Conservation (phyloP, 1,140 invertebrate species). For the Drosophila azteca region DNA sequence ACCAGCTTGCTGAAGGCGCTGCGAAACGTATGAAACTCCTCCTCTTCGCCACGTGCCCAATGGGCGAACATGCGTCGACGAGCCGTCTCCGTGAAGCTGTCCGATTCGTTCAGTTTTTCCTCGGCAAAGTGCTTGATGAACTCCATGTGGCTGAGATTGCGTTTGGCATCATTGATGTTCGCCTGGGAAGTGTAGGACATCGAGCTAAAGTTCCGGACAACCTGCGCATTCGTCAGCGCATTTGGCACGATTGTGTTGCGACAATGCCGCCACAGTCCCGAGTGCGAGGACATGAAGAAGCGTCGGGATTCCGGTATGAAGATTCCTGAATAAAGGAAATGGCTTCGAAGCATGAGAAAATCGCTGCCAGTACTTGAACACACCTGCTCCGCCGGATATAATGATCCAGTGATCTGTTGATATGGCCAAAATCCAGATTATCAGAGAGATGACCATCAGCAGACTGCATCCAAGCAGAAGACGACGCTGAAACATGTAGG, state of each 20-base stretch:
- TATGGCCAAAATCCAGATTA: conserved; percentile 90
- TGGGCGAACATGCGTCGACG: conserved; percentile 80
- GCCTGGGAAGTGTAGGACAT: conserved; percentile 66
- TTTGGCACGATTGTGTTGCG: conserved; percentile 79
- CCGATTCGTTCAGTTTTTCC: conserved; percentile 46
- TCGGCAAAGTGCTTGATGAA: conserved; percentile 68
- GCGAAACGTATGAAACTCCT: conserved; percentile 70
- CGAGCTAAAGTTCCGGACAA: conserved; percentile 78
- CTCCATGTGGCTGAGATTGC: conserved; percentile 60
- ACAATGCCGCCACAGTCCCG: conserved; percentile 89
- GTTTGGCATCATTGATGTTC: conserved; percentile 64
- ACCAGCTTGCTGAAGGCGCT: conserved; percentile 64
- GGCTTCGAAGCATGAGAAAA: no score
- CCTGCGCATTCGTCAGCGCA: conserved; percentile 63
- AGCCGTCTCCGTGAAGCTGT: conserved; percentile 75
- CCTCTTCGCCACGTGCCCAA: conserved; percentile 74
- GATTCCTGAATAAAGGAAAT: conserved; percentile 84
- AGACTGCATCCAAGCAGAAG: conserved; percentile 88
- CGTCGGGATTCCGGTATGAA: conserved; percentile 85
- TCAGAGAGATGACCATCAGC: conserved; percentile 87
- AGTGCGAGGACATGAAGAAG: conserved; percentile 87
- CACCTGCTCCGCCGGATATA: conserved; percentile 85
- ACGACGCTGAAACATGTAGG: conserved; percentile 88
- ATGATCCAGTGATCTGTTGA: conserved; percentile 90
- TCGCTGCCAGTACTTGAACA: not conserved